Base-by-base conservation (phyloP, 2,888 invertebrate species). In the Drosophila percnosoma region DNA sequence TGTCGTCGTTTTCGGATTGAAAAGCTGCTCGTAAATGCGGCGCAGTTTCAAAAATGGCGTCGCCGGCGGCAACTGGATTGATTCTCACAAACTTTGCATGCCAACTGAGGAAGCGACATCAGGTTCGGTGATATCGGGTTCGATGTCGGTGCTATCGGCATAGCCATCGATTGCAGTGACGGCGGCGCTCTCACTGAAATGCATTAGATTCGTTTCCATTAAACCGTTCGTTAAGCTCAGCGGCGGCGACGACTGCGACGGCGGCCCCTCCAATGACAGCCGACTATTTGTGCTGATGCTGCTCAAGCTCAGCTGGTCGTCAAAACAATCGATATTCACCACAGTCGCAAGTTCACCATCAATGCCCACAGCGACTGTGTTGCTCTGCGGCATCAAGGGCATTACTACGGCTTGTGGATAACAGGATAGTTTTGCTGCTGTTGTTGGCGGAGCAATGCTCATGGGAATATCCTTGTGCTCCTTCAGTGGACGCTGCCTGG, bases 211-310 rank as follows among this genome's bases (percentile, higher is more conserved):
- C 90, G 87, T 87, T 59, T 89, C 89, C 64, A 90, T 77, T 4
- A 87, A 53, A 0, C 80, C 87, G 61, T 96, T 95, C 83, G 95
- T 95, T 91, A 96, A 96, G 83, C 96, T 96, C 33, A 96, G 95
- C 4, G 96, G 96, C 33, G 97, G 96, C 24, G 91, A 90, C 4
- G 96, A 95, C 33, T 95, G 95, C 66, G 92, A 91, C 52, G 92
- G 89, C 54, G 96, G 95, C 10, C 95, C 95, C 90, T 96, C 96
- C 60, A 96, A 93, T 1, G 97, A 97, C 18, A 96, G 96, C 62
- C 97, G 95, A 87, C 97, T 97, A 15, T 96, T 95, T 1, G 97
- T 97, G 91, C 97, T 97, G 89, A 97, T 96, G 92, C 97, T 97
- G 92, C 97, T 97, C 40, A 97, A 96, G 91, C 97, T 97, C 58